Conservation (phyloP, 2,797 vertebrate species). For the Galago senegalensis region DNA sequence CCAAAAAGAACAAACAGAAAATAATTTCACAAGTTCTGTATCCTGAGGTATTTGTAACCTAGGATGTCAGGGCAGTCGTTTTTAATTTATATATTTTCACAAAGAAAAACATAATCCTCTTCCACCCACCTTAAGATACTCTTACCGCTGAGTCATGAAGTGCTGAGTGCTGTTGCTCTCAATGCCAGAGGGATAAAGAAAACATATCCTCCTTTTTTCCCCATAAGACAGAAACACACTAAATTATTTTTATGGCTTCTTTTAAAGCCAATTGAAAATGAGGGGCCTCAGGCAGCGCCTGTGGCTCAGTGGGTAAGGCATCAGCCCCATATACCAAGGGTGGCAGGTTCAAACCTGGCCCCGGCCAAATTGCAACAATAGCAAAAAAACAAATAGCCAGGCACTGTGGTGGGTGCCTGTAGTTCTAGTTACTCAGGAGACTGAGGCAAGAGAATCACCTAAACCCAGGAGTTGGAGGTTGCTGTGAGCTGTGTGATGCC, state of each 20-base stretch:
- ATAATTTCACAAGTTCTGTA: background rate
- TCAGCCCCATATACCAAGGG: too few relatives aligned
- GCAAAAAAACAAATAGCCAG: too few relatives aligned
- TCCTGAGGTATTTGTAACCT: background rate
- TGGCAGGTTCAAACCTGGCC: too few relatives aligned
- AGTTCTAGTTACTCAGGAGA: too few relatives aligned
- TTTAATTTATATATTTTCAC: background rate
- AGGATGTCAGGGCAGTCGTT: background rate
- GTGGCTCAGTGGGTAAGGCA: too few relatives aligned
- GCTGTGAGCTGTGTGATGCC: too few relatives aligned
- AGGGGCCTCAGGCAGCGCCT: too few relatives aligned
- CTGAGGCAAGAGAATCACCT: too few relatives aligned
- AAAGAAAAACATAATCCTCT: background rate
- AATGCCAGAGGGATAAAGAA: background rate
- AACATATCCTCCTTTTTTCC: background rate
- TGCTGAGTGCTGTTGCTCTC: fast-evolving
- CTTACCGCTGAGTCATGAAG: background rate
- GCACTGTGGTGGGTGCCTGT: too few relatives aligned
- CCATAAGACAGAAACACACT: background rate
- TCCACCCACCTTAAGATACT: background rate
- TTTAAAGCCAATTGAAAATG: background rate
- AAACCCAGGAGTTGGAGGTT: too few relatives aligned
- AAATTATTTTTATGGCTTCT: slow-evolving; percentile 15
- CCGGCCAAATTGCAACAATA: too few relatives aligned
- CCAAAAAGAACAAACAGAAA: slow-evolving; percentile 53